Evolutionary conservation across 2,888 invertebrate species (phyloP).

Genomic region (Heliconius cydno): DNA sequence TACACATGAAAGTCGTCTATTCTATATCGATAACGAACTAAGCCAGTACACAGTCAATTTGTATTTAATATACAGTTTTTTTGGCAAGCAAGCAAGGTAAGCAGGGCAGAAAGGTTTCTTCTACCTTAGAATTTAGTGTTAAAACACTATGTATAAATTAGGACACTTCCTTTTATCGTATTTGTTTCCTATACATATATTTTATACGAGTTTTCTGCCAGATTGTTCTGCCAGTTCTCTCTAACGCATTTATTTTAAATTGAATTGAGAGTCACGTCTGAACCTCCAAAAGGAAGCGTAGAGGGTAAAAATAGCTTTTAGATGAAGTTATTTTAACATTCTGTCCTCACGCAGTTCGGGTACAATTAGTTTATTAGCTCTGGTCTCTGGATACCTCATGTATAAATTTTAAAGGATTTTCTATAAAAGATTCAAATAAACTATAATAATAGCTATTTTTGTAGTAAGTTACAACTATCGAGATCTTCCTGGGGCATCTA

Average conservation of each 20-base stretch:
- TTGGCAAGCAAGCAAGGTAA: too few species aligned
- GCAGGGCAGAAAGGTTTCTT: too few species aligned
- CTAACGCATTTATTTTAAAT: background rate
- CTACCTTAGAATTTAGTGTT: too few species aligned
- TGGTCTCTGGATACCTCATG: background rate
- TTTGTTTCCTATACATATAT: background rate
- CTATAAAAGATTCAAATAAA: background rate
- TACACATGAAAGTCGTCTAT: too few species aligned
- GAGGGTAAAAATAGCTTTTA: background rate
- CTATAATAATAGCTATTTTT: background rate
- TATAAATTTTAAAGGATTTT: background rate
- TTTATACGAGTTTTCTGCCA: background rate
- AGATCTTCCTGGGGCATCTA: too few species aligned
- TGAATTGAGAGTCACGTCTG: background rate
- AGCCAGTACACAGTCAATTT: too few species aligned
- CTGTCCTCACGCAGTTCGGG: background rate
- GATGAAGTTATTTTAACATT: background rate
- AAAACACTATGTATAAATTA: too few species aligned
- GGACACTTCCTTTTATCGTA: too few species aligned
- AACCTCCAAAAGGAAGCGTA: background rate
- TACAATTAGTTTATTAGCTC: background rate
- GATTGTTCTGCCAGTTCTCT: background rate
- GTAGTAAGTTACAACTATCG: too few species aligned
- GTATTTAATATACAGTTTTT: too few species aligned
- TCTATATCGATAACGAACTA: too few species aligned